Evolutionary conservation across 2,797 vertebrate species (phyloP).

Genomic region (Syndactyla subalaris): DNA sequence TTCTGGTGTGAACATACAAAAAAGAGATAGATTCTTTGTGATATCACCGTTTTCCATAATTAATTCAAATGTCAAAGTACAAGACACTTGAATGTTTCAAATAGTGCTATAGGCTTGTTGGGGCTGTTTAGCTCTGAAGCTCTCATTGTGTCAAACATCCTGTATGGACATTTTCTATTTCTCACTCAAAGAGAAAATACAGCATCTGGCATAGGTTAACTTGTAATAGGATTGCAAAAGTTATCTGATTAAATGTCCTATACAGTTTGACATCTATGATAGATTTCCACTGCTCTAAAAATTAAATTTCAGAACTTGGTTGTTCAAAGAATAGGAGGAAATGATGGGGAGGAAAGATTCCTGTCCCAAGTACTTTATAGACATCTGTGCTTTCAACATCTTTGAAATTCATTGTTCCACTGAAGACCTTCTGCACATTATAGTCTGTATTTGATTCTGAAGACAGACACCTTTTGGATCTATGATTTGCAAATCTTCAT

Average conservation of each 20-base stretch:
- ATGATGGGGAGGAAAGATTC: neutral
- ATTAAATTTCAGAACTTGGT: slow-evolving; percentile 19
- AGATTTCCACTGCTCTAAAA: slow-evolving; percentile 23
- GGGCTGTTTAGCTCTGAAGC: neutral
- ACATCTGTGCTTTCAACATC: neutral
- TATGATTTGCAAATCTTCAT: neutral
- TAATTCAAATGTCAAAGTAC: neutral
- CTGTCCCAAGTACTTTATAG: neutral
- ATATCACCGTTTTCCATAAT: neutral
- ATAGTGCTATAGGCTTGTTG: neutral
- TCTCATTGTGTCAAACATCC: neutral
- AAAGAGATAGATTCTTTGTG: neutral
- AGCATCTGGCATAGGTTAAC: neutral
- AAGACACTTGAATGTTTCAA: neutral
- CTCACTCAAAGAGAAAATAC: neutral
- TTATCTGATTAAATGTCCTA: neutral
- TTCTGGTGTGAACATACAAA: neutral
- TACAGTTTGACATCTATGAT: neutral
- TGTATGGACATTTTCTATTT: neutral
- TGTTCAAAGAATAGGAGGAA: neutral
- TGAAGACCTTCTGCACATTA: neutral
- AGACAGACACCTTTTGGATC: neutral
- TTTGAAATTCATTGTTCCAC: neutral
- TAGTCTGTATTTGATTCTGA: neutral
- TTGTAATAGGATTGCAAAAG: neutral